These are phyloP conservation scores for Brachyptera putata DNA, from an alignment of 2,888 invertebrate genomes.

Conservation along the genomic window DNA sequence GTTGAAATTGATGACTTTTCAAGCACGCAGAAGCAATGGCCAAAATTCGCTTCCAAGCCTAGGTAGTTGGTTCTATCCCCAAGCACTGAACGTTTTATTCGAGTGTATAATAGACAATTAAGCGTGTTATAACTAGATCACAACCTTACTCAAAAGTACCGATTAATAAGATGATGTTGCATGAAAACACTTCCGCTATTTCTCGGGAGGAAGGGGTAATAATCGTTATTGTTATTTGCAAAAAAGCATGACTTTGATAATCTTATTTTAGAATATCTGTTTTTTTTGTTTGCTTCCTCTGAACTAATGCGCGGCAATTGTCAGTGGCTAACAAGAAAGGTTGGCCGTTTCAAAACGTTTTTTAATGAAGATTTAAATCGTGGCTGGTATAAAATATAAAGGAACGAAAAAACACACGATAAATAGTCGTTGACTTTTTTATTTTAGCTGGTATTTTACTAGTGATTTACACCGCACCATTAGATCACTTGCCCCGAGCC, in stretches of 20 bases:
- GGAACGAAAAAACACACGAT: too few species aligned
- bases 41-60: too few species aligned
- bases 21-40: too few species aligned
- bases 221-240: background rate
- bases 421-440: background rate
- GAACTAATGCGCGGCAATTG: conserved; percentile 3
- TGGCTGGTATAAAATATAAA: background rate
- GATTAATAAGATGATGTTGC: background rate
- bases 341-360: background rate
- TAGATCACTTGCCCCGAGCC: background rate
- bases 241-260: background rate
- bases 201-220: too few species aligned
- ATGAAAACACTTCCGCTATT: background rate
- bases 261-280: background rate
- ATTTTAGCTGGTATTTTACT: background rate
- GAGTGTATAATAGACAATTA: background rate
- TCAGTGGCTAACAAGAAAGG: background rate
- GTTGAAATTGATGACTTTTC: conserved; percentile 14
- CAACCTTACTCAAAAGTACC: too few species aligned
- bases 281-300: background rate
- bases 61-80: too few species aligned
- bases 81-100: too few species aligned
- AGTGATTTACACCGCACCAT: background rate
- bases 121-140: background rate
- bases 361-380: conserved; percentile 4